phyloP scores from a whole-genome alignment of 1,140 invertebrate species.

The Tetramorium parvispinum region DNA sequence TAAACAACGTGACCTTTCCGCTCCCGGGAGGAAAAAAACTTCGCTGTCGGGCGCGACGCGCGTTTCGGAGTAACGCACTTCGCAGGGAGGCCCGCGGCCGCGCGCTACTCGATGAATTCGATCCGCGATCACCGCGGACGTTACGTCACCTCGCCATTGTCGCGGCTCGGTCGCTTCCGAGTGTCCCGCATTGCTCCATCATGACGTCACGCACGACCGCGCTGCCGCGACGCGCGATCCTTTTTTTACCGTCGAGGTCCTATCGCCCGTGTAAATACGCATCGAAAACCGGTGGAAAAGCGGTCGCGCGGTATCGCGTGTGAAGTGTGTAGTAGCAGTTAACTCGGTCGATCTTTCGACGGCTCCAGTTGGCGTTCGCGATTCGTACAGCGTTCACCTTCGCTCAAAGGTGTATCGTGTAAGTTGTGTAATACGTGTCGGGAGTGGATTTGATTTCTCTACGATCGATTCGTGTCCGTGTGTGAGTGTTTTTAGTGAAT shows the following conservation, averaged over 20 bases:
- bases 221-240: too few relatives aligned
- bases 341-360: neutral
- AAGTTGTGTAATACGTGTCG: constrained; percentile 7
- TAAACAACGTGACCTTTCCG: too few relatives aligned
- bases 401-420: neutral
- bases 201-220: neutral
- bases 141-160: too few relatives aligned
- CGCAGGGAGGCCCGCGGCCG: too few relatives aligned
- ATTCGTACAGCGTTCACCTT: neutral
- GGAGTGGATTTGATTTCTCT: neutral
- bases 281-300: neutral
- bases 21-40: too few relatives aligned
- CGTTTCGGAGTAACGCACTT: neutral
- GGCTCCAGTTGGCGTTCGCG: neutral
- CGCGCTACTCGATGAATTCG: neutral
- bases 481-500: neutral
- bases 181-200: neutral
- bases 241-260: neutral
- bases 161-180: neutral
- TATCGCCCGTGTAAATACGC: neutral
- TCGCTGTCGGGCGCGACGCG: too few relatives aligned
- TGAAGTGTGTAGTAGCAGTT: neutral
- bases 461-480: neutral
- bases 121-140: too few relatives aligned
- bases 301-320: neutral